Evolutionary conservation across 2,888 invertebrate genomes (phyloP).

Genomic region (Rhimphoctona megacephalus): DNA sequence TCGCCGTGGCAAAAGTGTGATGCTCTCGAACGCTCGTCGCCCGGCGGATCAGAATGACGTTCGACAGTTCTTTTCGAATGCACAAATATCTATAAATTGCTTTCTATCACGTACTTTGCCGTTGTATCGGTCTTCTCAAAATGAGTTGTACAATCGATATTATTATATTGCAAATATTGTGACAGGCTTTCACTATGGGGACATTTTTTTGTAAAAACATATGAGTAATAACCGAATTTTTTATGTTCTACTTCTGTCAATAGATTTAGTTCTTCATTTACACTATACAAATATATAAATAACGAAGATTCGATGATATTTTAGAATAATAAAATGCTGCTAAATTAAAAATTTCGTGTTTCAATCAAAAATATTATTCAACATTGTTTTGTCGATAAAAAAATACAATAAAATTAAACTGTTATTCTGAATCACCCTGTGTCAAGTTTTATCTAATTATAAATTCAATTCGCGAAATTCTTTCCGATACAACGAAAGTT

Average conservation of each 20-base stretch:
- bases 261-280: no score
- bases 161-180: neutral
- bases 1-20: slow-evolving; percentile 44
- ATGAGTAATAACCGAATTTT: neutral
- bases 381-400: no score
- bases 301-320: neutral
- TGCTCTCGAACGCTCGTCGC: slow-evolving; percentile 16
- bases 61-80: slow-evolving; percentile 14
- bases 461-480: neutral
- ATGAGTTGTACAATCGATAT: neutral
- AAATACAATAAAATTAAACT: neutral
- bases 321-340: neutral
- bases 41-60: slow-evolving; percentile 42
- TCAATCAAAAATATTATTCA: no score
- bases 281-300: no score
- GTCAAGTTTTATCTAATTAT: neutral
- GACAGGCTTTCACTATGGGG: neutral
- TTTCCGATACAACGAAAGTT: neutral
- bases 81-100: slow-evolving; percentile 22
- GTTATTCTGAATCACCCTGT: neutral
- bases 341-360: neutral
- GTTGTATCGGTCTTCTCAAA: neutral
- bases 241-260: neutral
- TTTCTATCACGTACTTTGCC: neutral
- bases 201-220: neutral